Conservation (phyloP, 1,140 invertebrate genomes). For the Drosophila sp. region DNA sequence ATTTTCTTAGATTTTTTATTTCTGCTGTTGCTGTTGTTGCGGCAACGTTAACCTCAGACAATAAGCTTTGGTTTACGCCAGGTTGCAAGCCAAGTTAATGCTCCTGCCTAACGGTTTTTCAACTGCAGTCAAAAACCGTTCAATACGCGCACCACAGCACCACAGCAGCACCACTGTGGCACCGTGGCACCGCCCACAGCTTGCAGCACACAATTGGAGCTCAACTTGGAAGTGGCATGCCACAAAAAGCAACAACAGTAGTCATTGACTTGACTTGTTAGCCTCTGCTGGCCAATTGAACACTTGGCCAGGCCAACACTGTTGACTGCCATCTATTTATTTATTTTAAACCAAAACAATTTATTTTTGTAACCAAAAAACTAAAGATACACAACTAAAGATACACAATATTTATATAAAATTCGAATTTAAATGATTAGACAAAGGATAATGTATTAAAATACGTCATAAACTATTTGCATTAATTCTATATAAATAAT, state of each 20-base stretch:
- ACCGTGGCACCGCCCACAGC: neutral
- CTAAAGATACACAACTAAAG: neutral
- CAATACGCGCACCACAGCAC: slow-evolving; percentile 27
- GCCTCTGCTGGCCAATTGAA: slow-evolving; percentile 2
- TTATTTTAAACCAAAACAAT: neutral
- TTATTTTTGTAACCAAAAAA: too few species aligned
- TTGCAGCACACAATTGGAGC: neutral
- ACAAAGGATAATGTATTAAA: too few species aligned
- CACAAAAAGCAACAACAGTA: slow-evolving; percentile 14
- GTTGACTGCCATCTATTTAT: neutral
- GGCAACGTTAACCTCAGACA: slow-evolving; percentile 64
- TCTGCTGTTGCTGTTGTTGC: slow-evolving; percentile 15
- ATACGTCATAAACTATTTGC: too few species aligned
- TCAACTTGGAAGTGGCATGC: neutral
- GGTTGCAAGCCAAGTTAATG: slow-evolving; percentile 38
- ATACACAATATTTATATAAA: neutral
- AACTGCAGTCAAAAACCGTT: slow-evolving; percentile 61
- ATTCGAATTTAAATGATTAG: neutral
- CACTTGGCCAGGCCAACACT: neutral
- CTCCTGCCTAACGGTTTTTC: slow-evolving; percentile 60
- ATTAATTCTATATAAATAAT: too few species aligned
- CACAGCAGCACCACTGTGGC: slow-evolving; percentile 1
- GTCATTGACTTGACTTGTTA: slow-evolving; percentile 29
- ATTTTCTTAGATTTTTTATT: slow-evolving; percentile 39
- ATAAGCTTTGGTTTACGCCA: slow-evolving; percentile 47